Evolutionary conservation across 2,888 invertebrate species (phyloP).

Genomic region (Chloroclysta siterata): DNA sequence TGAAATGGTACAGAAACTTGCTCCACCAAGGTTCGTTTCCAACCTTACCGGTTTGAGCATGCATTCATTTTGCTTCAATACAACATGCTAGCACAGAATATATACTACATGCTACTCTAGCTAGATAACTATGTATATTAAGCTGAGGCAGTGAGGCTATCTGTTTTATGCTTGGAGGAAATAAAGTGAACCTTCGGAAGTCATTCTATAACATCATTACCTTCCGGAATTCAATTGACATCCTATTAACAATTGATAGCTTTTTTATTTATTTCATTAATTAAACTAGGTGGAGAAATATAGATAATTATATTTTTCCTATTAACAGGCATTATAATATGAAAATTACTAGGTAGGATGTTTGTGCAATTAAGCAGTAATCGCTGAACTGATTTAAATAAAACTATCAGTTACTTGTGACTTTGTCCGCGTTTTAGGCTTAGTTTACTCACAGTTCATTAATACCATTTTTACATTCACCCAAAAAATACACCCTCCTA

Average conservation of each 20-base stretch:
- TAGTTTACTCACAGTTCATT: too few relatives aligned
- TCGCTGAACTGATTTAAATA: too few relatives aligned
- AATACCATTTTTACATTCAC: too few relatives aligned
- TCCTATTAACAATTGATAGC: neutral
- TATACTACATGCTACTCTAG: neutral
- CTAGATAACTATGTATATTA: neutral
- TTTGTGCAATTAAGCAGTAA: neutral
- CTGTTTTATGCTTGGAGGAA: neutral
- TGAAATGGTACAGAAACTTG: slow-evolving; percentile 30
- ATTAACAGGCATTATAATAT: neutral
- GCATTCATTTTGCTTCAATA: slow-evolving; percentile 21
- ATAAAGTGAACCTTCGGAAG: slow-evolving; percentile 6
- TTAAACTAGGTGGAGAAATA: neutral
- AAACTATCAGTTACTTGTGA: too few relatives aligned
- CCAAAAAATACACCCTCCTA: too few relatives aligned
- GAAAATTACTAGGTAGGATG: neutral
- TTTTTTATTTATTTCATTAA: neutral
- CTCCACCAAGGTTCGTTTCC: slow-evolving; percentile 24
- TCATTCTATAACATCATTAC: slow-evolving; percentile 3
- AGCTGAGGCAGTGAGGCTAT: neutral
- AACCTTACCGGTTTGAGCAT: slow-evolving; percentile 28
- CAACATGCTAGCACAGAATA: neutral
- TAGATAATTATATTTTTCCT: neutral
- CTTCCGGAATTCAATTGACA: neutral
- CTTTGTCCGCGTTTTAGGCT: too few relatives aligned